Conservation (phyloP, 92 coral and sea anemone species). For the Paramuricea clavata region DNA sequence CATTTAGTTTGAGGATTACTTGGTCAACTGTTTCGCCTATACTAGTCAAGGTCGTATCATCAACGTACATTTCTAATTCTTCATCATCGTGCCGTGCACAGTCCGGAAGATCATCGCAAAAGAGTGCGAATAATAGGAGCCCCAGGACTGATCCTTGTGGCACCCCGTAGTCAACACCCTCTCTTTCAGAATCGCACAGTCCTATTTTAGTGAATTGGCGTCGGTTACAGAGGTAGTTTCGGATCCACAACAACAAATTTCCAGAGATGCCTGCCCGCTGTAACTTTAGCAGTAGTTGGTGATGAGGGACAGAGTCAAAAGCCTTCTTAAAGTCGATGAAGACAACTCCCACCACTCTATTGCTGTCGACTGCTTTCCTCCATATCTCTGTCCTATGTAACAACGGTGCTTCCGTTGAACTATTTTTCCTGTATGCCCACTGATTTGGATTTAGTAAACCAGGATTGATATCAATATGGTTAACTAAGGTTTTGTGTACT, state of each 20-base stretch:
- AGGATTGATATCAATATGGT: not conserved
- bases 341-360: conserved; percentile 50
- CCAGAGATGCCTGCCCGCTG: conserved; percentile 44
- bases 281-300: conserved; percentile 47
- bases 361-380: conserved; percentile 57
- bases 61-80: not conserved
- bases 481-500: conserved; percentile 1
- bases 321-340: conserved; percentile 60
- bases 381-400: conserved; percentile 66
- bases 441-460: conserved; percentile 28
- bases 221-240: conserved; percentile 51
- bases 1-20: conserved; percentile 6
- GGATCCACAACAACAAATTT: conserved; percentile 51
- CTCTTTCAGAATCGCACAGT: conserved; percentile 45
- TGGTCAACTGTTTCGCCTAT: conserved; percentile 14
- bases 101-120: conserved; percentile 52
- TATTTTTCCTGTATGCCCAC: conserved; percentile 19
- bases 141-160: conserved; percentile 54
- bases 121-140: conserved; percentile 57
- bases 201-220: conserved; percentile 43
- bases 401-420: conserved; percentile 10
- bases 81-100: not conserved
- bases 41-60: no score
- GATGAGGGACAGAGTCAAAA: conserved; percentile 54
- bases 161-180: conserved; percentile 40